phyloP scores from a whole-genome alignment of 2,113 vertebrate genomes.

The Actinemys pallida region DNA sequence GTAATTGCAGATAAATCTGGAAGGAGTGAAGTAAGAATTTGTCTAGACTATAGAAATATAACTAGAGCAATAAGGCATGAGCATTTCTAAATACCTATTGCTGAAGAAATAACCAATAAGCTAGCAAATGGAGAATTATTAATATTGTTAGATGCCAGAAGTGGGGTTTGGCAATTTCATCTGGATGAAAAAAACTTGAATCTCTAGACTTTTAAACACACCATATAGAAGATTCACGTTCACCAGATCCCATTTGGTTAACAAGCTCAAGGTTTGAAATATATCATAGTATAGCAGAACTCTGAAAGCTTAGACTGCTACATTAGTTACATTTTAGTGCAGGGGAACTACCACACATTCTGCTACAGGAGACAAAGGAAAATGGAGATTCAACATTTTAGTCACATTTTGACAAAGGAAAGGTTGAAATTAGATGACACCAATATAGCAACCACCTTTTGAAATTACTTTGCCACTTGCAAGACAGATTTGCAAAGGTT shows the following conservation, averaged over 20 bases:
- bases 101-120: neutral
- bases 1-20: neutral
- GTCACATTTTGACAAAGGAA: neutral
- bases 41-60: neutral
- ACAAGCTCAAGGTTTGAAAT: neutral
- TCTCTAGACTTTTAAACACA: neutral
- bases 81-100: neutral
- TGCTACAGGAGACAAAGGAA: neutral
- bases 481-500: neutral
- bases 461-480: neutral
- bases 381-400: neutral
- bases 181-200: neutral
- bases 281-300: neutral
- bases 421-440: neutral
- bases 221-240: neutral
- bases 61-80: neutral
- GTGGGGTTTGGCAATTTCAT: neutral
- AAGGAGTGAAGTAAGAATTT: neutral
- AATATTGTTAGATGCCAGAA: neutral
- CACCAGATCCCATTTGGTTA: neutral
- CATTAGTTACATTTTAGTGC: rapidly evolving
- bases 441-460: neutral
- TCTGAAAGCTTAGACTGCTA: neutral
- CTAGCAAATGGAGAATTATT: neutral
- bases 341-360: neutral